Evolutionary conservation across 2,113 vertebrate genomes (phyloP).

Genomic region (Piaya cayana): DNA sequence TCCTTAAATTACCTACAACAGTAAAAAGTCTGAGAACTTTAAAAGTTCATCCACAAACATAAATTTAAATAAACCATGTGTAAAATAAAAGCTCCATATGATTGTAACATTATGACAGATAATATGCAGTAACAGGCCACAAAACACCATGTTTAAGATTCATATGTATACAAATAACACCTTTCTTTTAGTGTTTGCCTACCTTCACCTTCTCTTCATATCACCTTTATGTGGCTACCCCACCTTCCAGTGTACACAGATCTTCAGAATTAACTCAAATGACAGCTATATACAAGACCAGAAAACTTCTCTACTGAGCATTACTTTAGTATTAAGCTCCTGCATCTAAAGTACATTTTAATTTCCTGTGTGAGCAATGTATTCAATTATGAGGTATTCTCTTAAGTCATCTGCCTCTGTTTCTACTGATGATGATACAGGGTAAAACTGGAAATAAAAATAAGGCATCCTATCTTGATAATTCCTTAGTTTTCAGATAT

Average conservation of each 20-base stretch:
- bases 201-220: neutral
- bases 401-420: neutral
- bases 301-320: neutral
- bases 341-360: neutral
- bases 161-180: neutral
- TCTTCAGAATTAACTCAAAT: neutral
- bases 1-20: neutral
- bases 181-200: neutral
- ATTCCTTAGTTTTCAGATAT: neutral
- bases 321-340: neutral
- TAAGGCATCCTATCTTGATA: neutral
- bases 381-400: neutral
- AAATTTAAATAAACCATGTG: neutral
- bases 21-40: neutral
- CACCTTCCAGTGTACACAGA: neutral
- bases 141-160: neutral
- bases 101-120: neutral
- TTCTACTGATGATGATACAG: neutral
- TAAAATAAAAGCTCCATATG: neutral
- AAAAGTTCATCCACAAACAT: neutral
- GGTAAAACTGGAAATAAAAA: neutral
- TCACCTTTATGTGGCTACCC: neutral
- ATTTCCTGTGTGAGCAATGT: neutral
- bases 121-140: neutral
- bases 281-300: neutral